phyloP scores from a whole-genome alignment of 2,113 vertebrate species.

The Mystacornis crossleyi region DNA sequence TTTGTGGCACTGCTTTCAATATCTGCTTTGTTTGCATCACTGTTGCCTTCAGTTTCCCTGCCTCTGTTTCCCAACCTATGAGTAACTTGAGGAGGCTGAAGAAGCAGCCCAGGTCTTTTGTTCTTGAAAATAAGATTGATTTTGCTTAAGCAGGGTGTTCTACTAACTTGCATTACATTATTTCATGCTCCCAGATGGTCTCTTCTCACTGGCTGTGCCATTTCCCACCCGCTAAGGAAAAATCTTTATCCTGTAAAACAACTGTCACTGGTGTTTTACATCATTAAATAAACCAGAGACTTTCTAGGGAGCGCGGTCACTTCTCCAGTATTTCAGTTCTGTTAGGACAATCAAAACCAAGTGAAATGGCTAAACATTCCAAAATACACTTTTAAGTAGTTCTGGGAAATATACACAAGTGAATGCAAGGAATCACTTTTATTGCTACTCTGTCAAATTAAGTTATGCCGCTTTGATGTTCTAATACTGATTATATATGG shows the following conservation, averaged over 20 bases:
- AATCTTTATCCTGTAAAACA: background rate
- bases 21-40: background rate
- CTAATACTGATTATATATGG: background rate
- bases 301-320: background rate
- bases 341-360: background rate
- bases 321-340: background rate
- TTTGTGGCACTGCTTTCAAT: background rate
- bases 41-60: background rate
- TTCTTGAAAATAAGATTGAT: slow-evolving; percentile 18
- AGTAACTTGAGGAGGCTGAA: slow-evolving; percentile 39
- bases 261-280: background rate
- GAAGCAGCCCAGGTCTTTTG: slow-evolving; percentile 2
- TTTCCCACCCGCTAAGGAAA: background rate
- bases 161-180: background rate
- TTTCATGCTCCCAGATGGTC: background rate
- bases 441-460: background rate
- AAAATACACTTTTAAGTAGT: background rate
- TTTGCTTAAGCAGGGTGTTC: background rate
- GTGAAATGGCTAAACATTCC: background rate
- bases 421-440: background rate
- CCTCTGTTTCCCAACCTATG: background rate
- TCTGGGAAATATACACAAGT: background rate
- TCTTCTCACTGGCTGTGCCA: background rate
- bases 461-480: slow-evolving; percentile 19
- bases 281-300: background rate